Conservation (phyloP, 1,140 invertebrate genomes). For the Drosophila rufa region DNA sequence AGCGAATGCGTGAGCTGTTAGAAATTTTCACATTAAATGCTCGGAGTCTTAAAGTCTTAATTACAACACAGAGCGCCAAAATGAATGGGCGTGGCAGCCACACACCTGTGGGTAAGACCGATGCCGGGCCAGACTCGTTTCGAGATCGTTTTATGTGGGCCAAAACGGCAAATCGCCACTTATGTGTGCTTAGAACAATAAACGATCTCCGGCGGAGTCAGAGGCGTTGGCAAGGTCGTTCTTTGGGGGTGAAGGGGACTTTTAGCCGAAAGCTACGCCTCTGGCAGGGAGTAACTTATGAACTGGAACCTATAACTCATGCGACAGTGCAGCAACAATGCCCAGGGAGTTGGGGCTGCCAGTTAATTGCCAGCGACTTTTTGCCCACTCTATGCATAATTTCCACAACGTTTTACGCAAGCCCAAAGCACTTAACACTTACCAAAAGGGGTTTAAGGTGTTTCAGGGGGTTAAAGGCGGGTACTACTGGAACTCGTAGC, state of each 20-base stretch:
- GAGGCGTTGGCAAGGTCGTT: slow-evolving; percentile 46
- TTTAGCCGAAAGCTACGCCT: slow-evolving; percentile 3
- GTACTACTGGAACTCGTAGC: neutral
- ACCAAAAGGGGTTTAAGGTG: slow-evolving; percentile 11
- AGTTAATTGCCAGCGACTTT: slow-evolving; percentile 34
- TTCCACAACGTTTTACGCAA: slow-evolving; percentile 40
- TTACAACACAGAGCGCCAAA: slow-evolving; percentile 32
- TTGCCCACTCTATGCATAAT: slow-evolving; percentile 39
- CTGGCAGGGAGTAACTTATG: slow-evolving; percentile 18
- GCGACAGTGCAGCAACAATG: slow-evolving; percentile 27
- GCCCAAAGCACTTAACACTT: slow-evolving; percentile 43
- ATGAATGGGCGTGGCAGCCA: slow-evolving; percentile 31
- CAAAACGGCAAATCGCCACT: slow-evolving; percentile 25
- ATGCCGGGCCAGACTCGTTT: slow-evolving; percentile 19
- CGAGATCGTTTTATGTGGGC: slow-evolving; percentile 32
- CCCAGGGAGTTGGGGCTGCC: slow-evolving; percentile 35
- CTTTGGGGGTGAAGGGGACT: neutral
- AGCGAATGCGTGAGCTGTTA: slow-evolving; percentile 37
- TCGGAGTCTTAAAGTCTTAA: slow-evolving; percentile 57
- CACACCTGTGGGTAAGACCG: slow-evolving; percentile 52
- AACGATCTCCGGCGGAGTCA: slow-evolving; percentile 12
- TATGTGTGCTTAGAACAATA: slow-evolving; percentile 35
- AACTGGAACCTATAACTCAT: slow-evolving; percentile 33
- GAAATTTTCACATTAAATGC: slow-evolving; percentile 46
- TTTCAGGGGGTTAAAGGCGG: neutral